Evolutionary conservation across 1,140 invertebrate species (phyloP).

Genomic region (Stenopsyche tienmushanensis): DNA sequence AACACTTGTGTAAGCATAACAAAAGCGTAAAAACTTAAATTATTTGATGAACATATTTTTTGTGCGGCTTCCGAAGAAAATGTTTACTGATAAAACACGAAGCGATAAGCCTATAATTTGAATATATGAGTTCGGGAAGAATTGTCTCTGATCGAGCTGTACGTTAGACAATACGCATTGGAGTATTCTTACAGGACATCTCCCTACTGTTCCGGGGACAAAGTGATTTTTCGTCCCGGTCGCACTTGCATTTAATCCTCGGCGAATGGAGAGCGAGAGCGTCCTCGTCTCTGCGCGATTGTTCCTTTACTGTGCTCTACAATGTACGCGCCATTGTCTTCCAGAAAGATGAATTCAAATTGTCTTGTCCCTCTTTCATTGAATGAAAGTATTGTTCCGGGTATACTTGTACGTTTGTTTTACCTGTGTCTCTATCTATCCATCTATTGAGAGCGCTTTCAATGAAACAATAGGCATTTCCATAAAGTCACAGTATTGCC

Average conservation of each 20-base stretch:
- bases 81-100: too few relatives aligned
- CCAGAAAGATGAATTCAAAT: conserved; percentile 55
- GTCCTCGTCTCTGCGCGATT: conserved; percentile 52
- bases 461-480: conserved; percentile 51
- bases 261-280: conserved; percentile 46
- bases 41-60: too few relatives aligned
- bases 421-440: conserved; percentile 52
- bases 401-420: conserved; percentile 36
- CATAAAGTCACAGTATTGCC: conserved; percentile 35
- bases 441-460: conserved; percentile 49
- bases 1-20: too few relatives aligned
- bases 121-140: too few relatives aligned
- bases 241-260: too few relatives aligned
- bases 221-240: conserved; percentile 46
- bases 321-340: conserved; percentile 57
- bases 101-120: too few relatives aligned
- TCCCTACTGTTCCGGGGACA: conserved; percentile 40
- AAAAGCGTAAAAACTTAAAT: too few relatives aligned
- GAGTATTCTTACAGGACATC: conserved; percentile 36
- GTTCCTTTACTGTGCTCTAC: conserved; percentile 58
- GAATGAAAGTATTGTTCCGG: conserved; percentile 45
- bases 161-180: conserved; percentile 48
- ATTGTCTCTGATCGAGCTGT: conserved; percentile 22
- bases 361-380: conserved; percentile 54
- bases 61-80: too few relatives aligned